These are phyloP conservation scores for Aphodius granarius DNA, from an alignment of 2,888 invertebrate genomes.

Conservation along the genomic window DNA sequence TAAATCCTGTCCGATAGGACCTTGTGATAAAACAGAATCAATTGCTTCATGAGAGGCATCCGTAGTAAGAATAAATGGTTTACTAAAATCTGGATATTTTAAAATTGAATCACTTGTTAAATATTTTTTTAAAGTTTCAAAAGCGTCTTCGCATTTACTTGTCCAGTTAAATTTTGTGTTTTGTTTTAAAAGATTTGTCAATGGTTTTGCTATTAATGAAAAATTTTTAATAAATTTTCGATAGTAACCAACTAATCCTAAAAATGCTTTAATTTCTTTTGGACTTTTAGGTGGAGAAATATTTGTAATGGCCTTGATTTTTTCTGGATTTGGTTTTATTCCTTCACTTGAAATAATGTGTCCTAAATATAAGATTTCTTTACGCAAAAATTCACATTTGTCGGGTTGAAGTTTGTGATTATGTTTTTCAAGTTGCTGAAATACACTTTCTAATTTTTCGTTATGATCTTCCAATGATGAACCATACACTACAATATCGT, in stretches of 20 bases:
- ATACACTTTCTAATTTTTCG: conserved; percentile 27
- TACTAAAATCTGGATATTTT: too few relatives aligned
- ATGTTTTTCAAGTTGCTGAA: conserved; percentile 26
- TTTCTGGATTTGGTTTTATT: conserved; percentile 30
- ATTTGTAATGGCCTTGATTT: conserved; percentile 21
- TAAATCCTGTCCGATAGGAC: conserved; percentile 9
- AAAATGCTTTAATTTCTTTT: conserved; percentile 29
- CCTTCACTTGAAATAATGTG: conserved; percentile 30
- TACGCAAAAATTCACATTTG: conserved; percentile 20
- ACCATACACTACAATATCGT: conserved; percentile 34
- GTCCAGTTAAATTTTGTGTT: conserved; percentile 1
- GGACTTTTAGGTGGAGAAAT: conserved; percentile 24
- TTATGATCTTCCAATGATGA: conserved; percentile 31
- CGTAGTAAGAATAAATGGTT: conserved; percentile 23
- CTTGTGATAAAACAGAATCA: conserved; percentile 19
- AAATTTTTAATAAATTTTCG: conserved; percentile 25
- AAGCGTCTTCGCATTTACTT: conserved; percentile 1
- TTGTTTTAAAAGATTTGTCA: conserved; percentile 27
- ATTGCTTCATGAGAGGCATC: conserved; percentile 22
- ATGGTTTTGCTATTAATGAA: conserved; percentile 24
- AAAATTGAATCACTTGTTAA: conserved; percentile 23
- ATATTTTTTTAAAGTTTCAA: conserved; percentile 20
- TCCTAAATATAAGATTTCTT: conserved; percentile 20
- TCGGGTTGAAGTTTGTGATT: conserved; percentile 34
- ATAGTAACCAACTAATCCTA: conserved; percentile 29